Percentiles rank a stretch among this genome's conserved stretches.
Evolutionary conservation across 1,140 invertebrate genomes (phyloP).

Genomic region (Drosophila athabasca): DNA sequence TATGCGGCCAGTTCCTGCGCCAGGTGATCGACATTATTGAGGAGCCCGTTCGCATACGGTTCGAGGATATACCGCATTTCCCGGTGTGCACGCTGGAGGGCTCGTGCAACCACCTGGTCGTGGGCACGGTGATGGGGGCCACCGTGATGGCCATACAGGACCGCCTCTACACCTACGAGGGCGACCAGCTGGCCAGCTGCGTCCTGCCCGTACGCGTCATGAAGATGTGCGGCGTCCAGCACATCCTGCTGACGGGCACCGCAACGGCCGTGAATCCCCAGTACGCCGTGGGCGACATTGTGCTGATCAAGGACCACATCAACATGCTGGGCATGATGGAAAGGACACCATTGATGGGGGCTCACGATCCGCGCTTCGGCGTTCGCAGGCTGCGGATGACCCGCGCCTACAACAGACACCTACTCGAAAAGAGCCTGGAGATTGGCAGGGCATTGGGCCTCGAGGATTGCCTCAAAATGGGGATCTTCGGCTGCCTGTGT

Average conservation of each 20-base stretch:
- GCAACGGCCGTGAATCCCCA: slow-evolving; percentile 94
- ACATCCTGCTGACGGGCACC: slow-evolving; percentile 95
- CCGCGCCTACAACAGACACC: slow-evolving; percentile 90
- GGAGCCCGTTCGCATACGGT: slow-evolving; percentile 89
- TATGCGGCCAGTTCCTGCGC: slow-evolving; percentile 96
- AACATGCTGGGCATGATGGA: slow-evolving; percentile 93
- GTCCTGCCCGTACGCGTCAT: slow-evolving; percentile 96
- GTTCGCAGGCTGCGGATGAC: slow-evolving; percentile 94
- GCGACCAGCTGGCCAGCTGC: slow-evolving; percentile 90
- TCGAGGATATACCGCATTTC: slow-evolving; percentile 95
- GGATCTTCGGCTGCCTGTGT: slow-evolving; percentile 95
- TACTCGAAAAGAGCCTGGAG: slow-evolving; percentile 88
- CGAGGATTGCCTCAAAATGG: slow-evolving; percentile 88
- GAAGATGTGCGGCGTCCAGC: slow-evolving; percentile 95
- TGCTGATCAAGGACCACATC: slow-evolving; percentile 98
- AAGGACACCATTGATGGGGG: slow-evolving; percentile 94
- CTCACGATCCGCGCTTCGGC: slow-evolving; percentile 96
- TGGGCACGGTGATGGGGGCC: slow-evolving; percentile 91
- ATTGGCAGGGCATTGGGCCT: slow-evolving; percentile 90
- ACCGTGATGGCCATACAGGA: slow-evolving; percentile 97
- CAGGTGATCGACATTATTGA: slow-evolving; percentile 90
- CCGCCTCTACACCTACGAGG: slow-evolving; percentile 97
- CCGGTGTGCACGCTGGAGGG: slow-evolving; percentile 93
- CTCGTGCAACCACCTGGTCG: slow-evolving; percentile 93
- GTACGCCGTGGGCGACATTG: slow-evolving; percentile 95